Evolutionary conservation across 2,797 vertebrate genomes (phyloP).

Genomic region (Ambastaia sidthimunki): DNA sequence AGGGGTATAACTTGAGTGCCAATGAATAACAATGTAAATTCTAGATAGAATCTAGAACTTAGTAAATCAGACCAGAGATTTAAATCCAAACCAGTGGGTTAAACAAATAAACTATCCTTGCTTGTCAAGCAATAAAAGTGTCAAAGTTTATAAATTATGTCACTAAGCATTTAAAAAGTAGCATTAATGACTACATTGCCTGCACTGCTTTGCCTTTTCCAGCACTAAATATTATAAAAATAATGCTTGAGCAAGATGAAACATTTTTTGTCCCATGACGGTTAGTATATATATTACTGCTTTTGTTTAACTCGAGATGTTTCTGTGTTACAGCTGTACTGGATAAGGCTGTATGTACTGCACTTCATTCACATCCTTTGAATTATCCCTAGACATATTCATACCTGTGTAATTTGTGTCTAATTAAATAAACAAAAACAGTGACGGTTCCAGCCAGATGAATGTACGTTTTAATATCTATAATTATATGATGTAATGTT

Average conservation of each 20-base stretch:
- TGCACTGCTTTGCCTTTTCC: neutral
- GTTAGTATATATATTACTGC: neutral
- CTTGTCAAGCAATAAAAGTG: neutral
- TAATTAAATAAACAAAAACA: neutral
- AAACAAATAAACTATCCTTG: constrained; percentile 20
- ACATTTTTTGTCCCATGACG: neutral
- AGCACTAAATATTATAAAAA: neutral
- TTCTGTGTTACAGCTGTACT: constrained; percentile 7
- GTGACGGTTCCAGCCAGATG: neutral
- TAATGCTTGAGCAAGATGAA: neutral
- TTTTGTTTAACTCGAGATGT: neutral
- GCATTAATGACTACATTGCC: neutral
- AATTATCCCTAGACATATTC: neutral
- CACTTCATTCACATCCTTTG: neutral
- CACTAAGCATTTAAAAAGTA: neutral
- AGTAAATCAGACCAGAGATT: neutral
- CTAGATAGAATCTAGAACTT: too few relatives aligned
- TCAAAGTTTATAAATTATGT: neutral
- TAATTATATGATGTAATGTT: neutral
- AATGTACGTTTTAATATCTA: neutral
- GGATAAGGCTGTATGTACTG: neutral
- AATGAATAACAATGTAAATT: constrained; percentile 28
- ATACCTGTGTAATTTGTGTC: neutral
- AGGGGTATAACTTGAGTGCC: neutral
- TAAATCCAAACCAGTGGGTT: neutral